phyloP scores from a whole-genome alignment of 2,797 vertebrate species.

The Lithobates sylvaticus region DNA sequence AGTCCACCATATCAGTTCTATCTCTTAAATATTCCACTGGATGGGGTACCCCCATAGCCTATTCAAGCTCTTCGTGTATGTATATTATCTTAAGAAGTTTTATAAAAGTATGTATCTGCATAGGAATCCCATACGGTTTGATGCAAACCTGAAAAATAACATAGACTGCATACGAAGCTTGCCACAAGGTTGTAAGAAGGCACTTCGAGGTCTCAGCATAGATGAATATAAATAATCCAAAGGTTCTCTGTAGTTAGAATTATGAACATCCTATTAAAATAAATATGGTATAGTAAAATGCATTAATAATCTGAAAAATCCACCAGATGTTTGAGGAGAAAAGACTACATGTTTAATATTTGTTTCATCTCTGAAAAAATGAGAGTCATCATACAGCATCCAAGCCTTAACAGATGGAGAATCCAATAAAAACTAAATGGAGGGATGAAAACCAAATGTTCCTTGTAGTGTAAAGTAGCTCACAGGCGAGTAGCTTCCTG shows the following conservation, averaged over 20 bases:
- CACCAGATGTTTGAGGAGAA: background rate
- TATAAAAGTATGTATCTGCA: background rate
- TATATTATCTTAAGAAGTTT: too few species aligned
- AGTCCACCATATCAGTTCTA: too few species aligned
- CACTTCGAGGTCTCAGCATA: background rate
- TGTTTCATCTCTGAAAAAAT: background rate
- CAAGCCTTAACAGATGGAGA: conserved; percentile 1
- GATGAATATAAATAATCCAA: conserved; percentile 1
- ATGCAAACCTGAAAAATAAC: background rate
- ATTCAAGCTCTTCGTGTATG: too few species aligned
- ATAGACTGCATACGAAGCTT: background rate
- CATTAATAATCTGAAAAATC: conserved; percentile 6
- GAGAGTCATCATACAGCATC: background rate
- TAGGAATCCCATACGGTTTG: background rate
- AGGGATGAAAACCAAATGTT: background rate
- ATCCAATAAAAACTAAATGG: conserved; percentile 7
- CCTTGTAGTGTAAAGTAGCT: conserved; percentile 2
- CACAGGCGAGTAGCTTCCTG: background rate
- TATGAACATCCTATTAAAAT: conserved; percentile 19
- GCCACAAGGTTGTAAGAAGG: background rate
- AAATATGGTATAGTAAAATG: conserved; percentile 7
- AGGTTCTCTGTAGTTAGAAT: background rate
- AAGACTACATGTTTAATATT: conserved; percentile 4
- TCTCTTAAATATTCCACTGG: too few species aligned
- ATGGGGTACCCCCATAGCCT: too few species aligned